Conservation (phyloP, 2,888 invertebrate genomes). For the Mesorhabditis belari region DNA sequence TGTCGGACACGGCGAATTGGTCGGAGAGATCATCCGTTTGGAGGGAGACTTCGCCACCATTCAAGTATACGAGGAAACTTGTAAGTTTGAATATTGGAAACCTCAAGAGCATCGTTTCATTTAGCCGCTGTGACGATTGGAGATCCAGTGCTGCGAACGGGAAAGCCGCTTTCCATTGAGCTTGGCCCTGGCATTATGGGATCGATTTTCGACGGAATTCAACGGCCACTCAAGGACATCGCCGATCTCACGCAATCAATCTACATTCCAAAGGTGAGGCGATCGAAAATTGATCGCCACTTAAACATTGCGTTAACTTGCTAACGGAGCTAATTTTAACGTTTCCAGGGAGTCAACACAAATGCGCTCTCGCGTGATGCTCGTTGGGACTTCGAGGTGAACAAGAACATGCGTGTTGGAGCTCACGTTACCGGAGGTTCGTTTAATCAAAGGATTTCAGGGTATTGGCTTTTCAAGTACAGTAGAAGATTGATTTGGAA, state of each 20-base stretch:
- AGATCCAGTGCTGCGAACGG: constrained; percentile 94
- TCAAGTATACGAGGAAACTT: constrained; percentile 73
- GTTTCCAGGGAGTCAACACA: constrained; percentile 66
- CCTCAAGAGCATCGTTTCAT: constrained; percentile 5
- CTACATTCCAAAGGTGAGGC: constrained; percentile 97
- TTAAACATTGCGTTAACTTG: not conserved
- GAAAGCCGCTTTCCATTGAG: constrained; percentile 97
- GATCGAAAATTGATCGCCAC: not conserved
- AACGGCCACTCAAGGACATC: constrained; percentile 91
- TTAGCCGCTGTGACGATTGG: constrained; percentile 94
- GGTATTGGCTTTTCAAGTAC: not conserved
- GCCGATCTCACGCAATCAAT: constrained; percentile 85
- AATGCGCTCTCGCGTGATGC: constrained; percentile 75
- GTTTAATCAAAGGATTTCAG: not conserved
- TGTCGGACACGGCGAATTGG: constrained; percentile 93
- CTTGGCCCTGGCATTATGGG: constrained; percentile 97
- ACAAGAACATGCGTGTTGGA: constrained; percentile 65
- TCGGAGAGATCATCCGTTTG: constrained; percentile 98
- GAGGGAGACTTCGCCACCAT: constrained; percentile 99
- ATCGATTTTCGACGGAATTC: constrained; percentile 99
- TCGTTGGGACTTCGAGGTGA: constrained; percentile 86
- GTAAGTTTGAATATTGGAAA: constrained; percentile 48
- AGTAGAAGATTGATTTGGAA: not conserved
- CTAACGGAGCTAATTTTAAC: not conserved
- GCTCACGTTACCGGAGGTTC: constrained; percentile 82